These are phyloP conservation scores for Matsumyia berberina DNA, from an alignment of 2,888 invertebrate genomes.

Conservation along the genomic window DNA sequence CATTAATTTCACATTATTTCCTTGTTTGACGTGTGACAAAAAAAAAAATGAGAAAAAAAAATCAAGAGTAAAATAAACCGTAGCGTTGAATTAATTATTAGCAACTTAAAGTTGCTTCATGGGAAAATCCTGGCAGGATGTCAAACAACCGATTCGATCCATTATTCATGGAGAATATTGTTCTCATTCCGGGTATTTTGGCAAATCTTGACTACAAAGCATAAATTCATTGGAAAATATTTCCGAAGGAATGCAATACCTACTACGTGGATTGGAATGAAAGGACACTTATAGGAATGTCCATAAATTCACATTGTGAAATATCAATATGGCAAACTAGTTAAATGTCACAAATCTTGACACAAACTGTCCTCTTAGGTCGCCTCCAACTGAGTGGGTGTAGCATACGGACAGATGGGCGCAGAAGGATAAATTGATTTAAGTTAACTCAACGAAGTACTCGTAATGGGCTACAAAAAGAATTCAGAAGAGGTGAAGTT, in stretches of 20 bases:
- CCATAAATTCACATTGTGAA: no score
- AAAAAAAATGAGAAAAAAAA: neutral
- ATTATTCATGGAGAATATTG: neutral
- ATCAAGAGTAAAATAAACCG: neutral
- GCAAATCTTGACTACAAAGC: neutral
- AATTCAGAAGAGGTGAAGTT: no score
- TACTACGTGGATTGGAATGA: neutral
- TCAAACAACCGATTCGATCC: neutral
- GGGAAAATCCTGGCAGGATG: neutral
- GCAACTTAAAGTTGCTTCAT: conserved; percentile 11
- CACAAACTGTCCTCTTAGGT: no score
- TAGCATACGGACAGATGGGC: no score
- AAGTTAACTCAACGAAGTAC: no score
- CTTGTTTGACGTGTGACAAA: conserved; percentile 22
- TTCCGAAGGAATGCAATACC: neutral
- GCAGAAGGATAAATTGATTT: no score
- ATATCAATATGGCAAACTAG: no score
- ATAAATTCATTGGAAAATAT: neutral
- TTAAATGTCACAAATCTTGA: no score
- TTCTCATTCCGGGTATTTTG: neutral
- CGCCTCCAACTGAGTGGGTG: no score
- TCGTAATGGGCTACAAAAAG: no score
- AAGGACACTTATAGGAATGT: neutral
- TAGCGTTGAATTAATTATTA: conserved; percentile 13
- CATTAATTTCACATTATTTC: conserved; percentile 46